These are phyloP conservation scores for Anguilla anguilla DNA, from an alignment of 2,797 vertebrate species.

Conservation along the genomic window DNA sequence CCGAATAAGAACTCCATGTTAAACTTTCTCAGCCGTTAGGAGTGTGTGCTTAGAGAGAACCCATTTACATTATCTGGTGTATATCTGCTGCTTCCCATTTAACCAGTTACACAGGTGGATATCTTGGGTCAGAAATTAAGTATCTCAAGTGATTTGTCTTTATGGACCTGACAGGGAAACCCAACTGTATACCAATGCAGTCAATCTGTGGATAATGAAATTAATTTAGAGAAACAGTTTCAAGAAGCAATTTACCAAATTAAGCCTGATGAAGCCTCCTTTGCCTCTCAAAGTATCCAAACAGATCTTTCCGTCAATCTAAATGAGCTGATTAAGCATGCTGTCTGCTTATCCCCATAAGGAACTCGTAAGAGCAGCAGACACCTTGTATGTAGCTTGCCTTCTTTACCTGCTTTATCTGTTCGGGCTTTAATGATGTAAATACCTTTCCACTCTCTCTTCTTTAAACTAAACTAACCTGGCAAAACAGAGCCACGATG, in stretches of 20 bases:
- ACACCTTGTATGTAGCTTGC: slow-evolving; percentile 11
- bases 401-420: background rate
- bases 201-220: background rate
- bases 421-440: background rate
- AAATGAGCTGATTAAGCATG: background rate
- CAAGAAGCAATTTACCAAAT: background rate
- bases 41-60: background rate
- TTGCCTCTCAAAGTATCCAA: background rate
- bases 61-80: background rate
- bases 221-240: background rate
- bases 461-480: background rate
- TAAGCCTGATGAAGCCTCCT: background rate
- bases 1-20: background rate
- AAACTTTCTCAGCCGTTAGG: background rate
- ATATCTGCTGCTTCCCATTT: background rate
- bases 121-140: background rate
- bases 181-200: background rate
- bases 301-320: background rate
- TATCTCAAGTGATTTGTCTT: background rate
- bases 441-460: background rate
- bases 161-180: background rate
- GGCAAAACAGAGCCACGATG: too few species aligned
- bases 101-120: background rate
- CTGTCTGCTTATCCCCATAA: slow-evolving; percentile 19
- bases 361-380: background rate